Conservation (phyloP, 64 coral and sea anemone species). For the Trachythela sp. region DNA sequence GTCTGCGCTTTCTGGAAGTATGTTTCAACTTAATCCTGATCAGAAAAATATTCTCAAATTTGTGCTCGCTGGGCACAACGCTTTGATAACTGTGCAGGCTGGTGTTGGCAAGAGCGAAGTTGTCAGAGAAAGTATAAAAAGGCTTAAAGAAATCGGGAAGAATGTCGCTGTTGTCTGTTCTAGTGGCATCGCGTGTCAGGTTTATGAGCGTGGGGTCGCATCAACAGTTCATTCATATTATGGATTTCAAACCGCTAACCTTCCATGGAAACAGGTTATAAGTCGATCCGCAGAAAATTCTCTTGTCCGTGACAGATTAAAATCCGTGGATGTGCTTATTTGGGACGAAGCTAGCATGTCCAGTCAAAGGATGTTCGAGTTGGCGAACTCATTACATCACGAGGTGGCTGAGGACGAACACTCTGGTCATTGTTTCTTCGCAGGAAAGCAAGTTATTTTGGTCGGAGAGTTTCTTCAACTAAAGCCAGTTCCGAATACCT, state of each 20-base stretch:
- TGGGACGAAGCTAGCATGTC: slow-evolving; percentile 46
- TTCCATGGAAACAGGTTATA: slow-evolving; percentile 23
- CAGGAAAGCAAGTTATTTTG: slow-evolving; percentile 22
- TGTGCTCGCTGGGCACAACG: too few species aligned
- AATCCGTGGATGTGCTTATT: background rate
- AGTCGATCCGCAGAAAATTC: background rate
- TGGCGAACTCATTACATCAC: slow-evolving; percentile 26
- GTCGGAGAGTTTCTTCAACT: slow-evolving; percentile 44
- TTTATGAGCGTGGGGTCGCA: slow-evolving; percentile 4
- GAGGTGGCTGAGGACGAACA: background rate
- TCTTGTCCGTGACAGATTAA: background rate
- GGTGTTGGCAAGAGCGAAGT: background rate
- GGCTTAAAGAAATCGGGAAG: background rate
- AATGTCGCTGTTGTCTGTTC: background rate
- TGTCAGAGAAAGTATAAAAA: background rate
- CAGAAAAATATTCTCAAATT: too few species aligned
- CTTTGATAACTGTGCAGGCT: too few species aligned
- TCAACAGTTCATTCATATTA: slow-evolving; percentile 35
- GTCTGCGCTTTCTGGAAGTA: too few species aligned
- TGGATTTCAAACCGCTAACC: slow-evolving; percentile 33
- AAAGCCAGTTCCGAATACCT: slow-evolving; percentile 21
- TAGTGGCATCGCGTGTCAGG: background rate
- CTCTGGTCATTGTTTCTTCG: background rate
- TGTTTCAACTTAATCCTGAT: too few species aligned
- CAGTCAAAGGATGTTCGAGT: slow-evolving; percentile 17